A percentile compares a stretch with the other conserved stretches of the same genome.
phyloP scores from a whole-genome alignment of 2,113 vertebrate genomes.

The Theropithecus gelada region DNA sequence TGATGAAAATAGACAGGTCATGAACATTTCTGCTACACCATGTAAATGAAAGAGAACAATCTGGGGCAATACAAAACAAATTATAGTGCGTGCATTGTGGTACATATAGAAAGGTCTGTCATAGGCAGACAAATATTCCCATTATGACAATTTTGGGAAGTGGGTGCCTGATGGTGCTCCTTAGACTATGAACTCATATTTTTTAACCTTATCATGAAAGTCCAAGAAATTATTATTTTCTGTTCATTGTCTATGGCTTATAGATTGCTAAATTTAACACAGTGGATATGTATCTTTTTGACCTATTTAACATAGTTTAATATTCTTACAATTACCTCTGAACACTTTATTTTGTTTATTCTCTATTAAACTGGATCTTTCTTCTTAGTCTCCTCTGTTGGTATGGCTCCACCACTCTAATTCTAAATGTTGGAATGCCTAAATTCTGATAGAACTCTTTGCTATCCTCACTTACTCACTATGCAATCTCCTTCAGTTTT shows the following conservation, averaged over 20 bases:
- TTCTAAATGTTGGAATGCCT: neutral
- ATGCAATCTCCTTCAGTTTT: neutral
- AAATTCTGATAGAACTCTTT: neutral
- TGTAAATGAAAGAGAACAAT: neutral
- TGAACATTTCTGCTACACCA: neutral
- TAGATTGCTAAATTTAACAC: neutral
- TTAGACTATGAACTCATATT: neutral
- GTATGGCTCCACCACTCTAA: neutral
- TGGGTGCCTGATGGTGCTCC: neutral
- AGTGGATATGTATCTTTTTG: neutral
- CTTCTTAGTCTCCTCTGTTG: neutral
- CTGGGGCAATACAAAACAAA: neutral
- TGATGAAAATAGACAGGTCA: neutral
- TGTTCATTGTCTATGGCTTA: neutral
- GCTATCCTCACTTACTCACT: neutral
- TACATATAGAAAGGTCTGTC: neutral
- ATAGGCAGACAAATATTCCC: neutral
- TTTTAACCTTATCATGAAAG: neutral
- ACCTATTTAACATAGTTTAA: neutral
- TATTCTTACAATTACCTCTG: neutral
- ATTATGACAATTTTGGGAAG: neutral
- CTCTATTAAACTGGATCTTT: neutral
- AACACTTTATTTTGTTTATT: neutral
- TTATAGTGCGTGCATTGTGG: neutral
- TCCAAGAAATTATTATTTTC: neutral